phyloP scores from a whole-genome alignment of 2,113 vertebrate genomes.

The Rhadina sibilatrix region DNA sequence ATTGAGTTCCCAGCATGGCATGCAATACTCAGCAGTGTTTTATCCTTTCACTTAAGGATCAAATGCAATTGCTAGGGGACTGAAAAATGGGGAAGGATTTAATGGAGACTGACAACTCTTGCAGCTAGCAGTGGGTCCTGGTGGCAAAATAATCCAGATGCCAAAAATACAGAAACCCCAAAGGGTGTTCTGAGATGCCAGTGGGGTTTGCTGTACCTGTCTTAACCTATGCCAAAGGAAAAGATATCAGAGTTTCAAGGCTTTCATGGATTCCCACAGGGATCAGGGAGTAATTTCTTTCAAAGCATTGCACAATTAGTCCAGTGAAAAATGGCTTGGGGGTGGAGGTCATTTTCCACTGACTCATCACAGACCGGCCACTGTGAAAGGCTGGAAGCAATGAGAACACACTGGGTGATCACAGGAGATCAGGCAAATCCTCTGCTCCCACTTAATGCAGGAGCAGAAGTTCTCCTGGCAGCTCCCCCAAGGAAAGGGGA shows the following conservation, averaged over 20 bases:
- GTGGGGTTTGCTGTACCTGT: neutral
- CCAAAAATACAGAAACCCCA: neutral
- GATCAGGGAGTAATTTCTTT: neutral
- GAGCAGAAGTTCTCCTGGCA: neutral
- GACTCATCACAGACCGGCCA: neutral
- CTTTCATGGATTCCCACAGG: neutral
- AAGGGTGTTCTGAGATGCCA: neutral
- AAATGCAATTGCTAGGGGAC: neutral
- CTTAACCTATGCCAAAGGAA: neutral
- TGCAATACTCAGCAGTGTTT: neutral
- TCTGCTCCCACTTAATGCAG: neutral
- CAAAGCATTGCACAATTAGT: conserved; percentile 8
- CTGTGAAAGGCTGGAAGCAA: neutral
- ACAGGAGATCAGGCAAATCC: neutral
- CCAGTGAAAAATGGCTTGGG: neutral
- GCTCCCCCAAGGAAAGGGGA: neutral
- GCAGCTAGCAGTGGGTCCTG: neutral
- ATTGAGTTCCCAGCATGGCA: neutral
- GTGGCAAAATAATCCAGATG: neutral
- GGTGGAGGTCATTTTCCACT: neutral
- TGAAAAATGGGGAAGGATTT: neutral
- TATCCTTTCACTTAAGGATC: neutral
- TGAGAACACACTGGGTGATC: neutral
- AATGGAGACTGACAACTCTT: neutral
- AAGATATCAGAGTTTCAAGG: neutral